Evolutionary conservation across 2,888 invertebrate genomes (phyloP), one percentile per base, ranked within the genome.

Genomic region (Notodonta ziczac): DNA sequence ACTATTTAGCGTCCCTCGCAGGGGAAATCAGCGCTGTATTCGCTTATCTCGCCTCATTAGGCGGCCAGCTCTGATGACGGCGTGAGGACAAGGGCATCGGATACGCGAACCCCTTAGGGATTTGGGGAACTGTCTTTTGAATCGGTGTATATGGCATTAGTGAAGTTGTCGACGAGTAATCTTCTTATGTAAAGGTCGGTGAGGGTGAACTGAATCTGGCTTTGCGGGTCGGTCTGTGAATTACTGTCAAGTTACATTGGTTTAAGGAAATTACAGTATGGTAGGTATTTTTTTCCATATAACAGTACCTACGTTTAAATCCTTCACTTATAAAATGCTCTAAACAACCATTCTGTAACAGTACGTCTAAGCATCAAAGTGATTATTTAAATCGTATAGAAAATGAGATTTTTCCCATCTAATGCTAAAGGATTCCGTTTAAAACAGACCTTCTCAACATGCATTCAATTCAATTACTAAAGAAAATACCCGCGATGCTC

Each of bases 21-120:
- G 74, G 92, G 92, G 93, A 93, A 93, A 92, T 93, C 90, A 88
- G 74, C 61, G 55, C 74, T 78, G 78, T 83, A 80, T 87, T 87
- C 83, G 85, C 85, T 91, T 90, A 90, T 88, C 89, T 88, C 83
- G 86, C 84, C 85, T 86, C 85, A 89, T 91, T 90, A 89, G 82
- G 79, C 81, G 80, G 76, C 77, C 72, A 80, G 73, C 72, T 73
- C 63, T 60, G 76, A 71, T 66, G 60, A 66, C 70, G 60, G 67
- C 69, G 66, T 66, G 77, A 81, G 84, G 79, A 86, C 86, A 83
- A 86, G 85, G 85, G 72, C 83, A 77, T 67, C 57, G 72, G 73
- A 74, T 77, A 67, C 59, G 61, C 56, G 65, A 40, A 63, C 61
- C 59, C 76, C 57, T 8, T 62, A 61, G 78, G 74, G 79, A 76